phyloP scores from a whole-genome alignment of 1,140 invertebrate species.

The Bathynomus jamesi region DNA sequence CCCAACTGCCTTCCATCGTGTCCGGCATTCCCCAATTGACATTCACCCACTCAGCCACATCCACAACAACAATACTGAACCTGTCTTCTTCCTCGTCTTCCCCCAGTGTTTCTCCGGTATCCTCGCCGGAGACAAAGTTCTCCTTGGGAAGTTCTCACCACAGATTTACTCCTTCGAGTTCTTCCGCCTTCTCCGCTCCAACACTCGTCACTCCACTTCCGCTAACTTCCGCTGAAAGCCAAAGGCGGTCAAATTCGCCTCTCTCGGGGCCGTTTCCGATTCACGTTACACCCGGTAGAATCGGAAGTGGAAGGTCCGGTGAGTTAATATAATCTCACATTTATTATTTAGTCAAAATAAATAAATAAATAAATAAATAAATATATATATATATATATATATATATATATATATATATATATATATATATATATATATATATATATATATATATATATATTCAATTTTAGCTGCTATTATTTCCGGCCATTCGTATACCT shows the following conservation, averaged over 20 bases:
- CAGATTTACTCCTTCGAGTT: neutral
- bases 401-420: conserved; percentile 15
- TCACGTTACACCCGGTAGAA: neutral
- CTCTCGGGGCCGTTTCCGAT: neutral
- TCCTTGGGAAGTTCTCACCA: neutral
- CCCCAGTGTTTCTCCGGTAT: neutral
- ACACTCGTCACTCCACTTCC: neutral
- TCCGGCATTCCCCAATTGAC: neutral
- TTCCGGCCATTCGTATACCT: too few species aligned
- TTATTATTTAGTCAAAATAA: neutral
- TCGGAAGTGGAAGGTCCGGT: neutral
- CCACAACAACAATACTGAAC: too few species aligned
- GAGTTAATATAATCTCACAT: neutral
- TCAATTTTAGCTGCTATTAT: too few species aligned
- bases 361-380: neutral
- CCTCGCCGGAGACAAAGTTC: neutral
- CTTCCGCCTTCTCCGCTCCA: neutral
- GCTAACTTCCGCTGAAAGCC: neutral
- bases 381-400: neutral
- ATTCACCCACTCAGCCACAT: neutral
- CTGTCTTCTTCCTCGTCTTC: neutral
- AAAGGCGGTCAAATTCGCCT: neutral
- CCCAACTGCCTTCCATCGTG: neutral
- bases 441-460: conserved; percentile 16
- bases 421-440: conserved; percentile 21